A percentile compares a stretch with the other conserved stretches of the same genome.
phyloP scores from a whole-genome alignment of 2,888 invertebrate genomes.

The Cylindroiulus punctatus region DNA sequence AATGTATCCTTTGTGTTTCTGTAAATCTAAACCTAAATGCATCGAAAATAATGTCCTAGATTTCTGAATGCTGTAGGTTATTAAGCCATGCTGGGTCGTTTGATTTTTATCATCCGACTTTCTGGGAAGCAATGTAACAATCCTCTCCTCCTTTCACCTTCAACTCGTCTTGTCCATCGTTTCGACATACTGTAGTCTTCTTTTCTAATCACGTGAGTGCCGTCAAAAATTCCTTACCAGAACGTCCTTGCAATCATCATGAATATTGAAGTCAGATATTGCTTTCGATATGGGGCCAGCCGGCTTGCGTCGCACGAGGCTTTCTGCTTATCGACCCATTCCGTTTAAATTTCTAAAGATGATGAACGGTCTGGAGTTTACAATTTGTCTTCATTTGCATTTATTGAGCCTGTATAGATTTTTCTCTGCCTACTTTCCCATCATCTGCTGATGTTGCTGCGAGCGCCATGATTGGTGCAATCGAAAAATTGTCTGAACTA shows the following conservation, averaged over 20 bases:
- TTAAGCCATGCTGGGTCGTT: background rate
- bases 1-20: background rate
- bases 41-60: background rate
- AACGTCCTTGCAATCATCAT: slow-evolving; percentile 19
- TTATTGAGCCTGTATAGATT: background rate
- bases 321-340: background rate
- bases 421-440: background rate
- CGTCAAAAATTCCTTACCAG: background rate
- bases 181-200: background rate
- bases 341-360: slow-evolving; percentile 38
- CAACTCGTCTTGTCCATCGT: background rate
- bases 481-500: background rate
- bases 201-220: slow-evolving; percentile 6
- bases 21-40: background rate
- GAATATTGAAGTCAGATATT: slow-evolving; percentile 42
- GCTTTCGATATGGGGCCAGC: background rate
- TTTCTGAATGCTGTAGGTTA: background rate
- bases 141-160: background rate
- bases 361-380: slow-evolving; percentile 29
- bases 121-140: background rate
- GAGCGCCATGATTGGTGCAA: background rate
- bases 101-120: background rate
- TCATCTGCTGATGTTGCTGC: background rate
- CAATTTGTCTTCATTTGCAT: slow-evolving; percentile 38
- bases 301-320: background rate